Evolutionary conservation across 2,888 invertebrate genomes (phyloP), one percentile per base, ranked within the genome.

Genomic region (Sesamia inferens): DNA sequence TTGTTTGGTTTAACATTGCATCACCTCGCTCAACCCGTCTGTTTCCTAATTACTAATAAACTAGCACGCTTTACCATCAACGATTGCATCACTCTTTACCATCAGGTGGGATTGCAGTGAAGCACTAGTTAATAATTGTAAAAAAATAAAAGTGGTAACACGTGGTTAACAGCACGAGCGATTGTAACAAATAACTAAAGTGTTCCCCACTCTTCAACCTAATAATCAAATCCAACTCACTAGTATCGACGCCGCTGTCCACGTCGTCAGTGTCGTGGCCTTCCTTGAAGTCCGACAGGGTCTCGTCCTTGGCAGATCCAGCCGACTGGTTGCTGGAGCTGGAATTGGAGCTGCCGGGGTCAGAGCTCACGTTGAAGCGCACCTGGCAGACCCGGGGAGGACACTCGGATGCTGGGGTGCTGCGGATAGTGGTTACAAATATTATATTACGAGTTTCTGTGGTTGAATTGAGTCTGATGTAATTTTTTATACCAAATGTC

Each of bases 351-450:
- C 91, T 93, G 86, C 88, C 93, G 4, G 94, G 94, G 79, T 93
- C 94, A 0, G 89, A 89, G 78, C 85, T 84, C 31, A 92, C 71
- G 85, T 91, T 88, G 87, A 95, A 95, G 0, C 93, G 92, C 0
- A 95, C 96, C 69, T 89, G 91, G 73, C 90, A 88, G 0, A 86
- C 76, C 0, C 90, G 89, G 0, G 48, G 10, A 0, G 51, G 2
- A 19, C 75, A 67, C 1, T 91, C 92, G 3, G 92, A 89, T 0
- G 92, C 92, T 70, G 92, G 91, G 71, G 65, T 10, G 65, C 94
- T 94, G 87, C 5, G 5, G 54, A 42, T 14, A 5, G 2, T 1
- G 10, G 0, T 22, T n/a, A 8, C 54, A 5, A 22, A 16, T n/a
- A 31, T 24, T 14, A 3, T 31, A 31, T 31, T 31, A 31, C 3